These are phyloP conservation scores for Tanytarsus gracilentus DNA, from an alignment of 2,888 invertebrate species.

Conservation along the genomic window DNA sequence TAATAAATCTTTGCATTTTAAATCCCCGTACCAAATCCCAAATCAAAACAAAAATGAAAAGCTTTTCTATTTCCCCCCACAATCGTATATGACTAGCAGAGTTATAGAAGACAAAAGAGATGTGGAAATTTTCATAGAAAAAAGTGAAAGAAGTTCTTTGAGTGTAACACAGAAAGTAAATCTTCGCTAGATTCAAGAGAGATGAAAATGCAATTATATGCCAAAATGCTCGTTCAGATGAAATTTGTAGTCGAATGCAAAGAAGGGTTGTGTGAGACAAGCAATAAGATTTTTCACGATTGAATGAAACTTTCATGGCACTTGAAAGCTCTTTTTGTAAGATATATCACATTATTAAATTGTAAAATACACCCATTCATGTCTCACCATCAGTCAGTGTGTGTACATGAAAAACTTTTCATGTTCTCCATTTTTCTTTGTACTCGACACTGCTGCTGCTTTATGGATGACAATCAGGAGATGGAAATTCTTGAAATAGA, in stretches of 20 bases:
- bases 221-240: background rate
- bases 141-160: background rate
- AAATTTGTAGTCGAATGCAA: background rate
- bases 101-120: too few species aligned
- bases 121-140: background rate
- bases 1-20: background rate
- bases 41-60: too few species aligned
- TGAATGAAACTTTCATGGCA: background rate
- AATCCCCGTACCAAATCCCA: background rate
- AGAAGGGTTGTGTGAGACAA: background rate
- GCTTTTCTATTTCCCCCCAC: too few species aligned
- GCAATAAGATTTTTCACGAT: background rate
- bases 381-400: background rate
- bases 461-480: too few species aligned
- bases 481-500: too few species aligned
- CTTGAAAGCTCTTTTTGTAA: background rate
- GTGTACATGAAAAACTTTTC: background rate
- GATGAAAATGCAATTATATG: background rate
- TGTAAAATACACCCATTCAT: conserved; percentile 4
- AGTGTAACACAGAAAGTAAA: background rate
- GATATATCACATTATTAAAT: conserved; percentile 14
- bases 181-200: background rate
- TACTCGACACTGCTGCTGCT: too few species aligned
- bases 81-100: too few species aligned
- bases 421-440: conserved; percentile 3